Evolutionary conservation across 2,113 vertebrate genomes (phyloP).

Genomic region (Microtus oregoni): DNA sequence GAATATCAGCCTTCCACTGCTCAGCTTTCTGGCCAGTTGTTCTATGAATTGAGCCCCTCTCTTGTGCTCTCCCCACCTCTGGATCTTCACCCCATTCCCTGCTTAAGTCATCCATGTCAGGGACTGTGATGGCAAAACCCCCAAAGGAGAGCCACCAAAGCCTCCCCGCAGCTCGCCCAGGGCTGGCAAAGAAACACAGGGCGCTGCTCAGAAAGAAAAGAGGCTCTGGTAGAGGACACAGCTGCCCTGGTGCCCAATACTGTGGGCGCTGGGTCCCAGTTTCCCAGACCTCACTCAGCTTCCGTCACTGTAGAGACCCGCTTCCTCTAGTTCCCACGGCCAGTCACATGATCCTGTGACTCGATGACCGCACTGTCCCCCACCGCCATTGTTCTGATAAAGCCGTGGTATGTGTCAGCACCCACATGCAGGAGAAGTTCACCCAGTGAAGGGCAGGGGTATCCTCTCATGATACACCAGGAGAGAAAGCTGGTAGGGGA

Average conservation of each 20-base stretch:
- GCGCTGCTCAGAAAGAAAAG: accelerated
- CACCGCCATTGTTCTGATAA: neutral
- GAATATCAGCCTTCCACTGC: no score
- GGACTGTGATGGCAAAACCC: neutral
- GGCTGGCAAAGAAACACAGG: neutral
- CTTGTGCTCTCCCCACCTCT: neutral
- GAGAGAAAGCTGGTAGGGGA: no score
- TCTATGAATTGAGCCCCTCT: neutral
- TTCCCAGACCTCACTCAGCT: neutral
- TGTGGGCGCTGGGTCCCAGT: no score
- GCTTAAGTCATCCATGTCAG: neutral
- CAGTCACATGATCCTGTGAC: no score
- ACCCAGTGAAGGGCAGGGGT: accelerated
- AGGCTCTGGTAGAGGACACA: accelerated
- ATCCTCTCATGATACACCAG: neutral
- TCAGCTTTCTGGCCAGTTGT: neutral
- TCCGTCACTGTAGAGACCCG: accelerated
- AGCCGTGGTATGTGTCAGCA: neutral
- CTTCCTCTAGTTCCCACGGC: neutral
- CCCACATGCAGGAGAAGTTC: neutral
- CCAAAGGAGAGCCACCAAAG: neutral
- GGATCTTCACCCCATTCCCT: neutral
- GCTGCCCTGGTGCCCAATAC: neutral
- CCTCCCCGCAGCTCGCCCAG: accelerated
- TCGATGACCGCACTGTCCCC: neutral